Conservation (phyloP, 2,888 invertebrate species). For the Aphelenchoides bicaudatus region DNA sequence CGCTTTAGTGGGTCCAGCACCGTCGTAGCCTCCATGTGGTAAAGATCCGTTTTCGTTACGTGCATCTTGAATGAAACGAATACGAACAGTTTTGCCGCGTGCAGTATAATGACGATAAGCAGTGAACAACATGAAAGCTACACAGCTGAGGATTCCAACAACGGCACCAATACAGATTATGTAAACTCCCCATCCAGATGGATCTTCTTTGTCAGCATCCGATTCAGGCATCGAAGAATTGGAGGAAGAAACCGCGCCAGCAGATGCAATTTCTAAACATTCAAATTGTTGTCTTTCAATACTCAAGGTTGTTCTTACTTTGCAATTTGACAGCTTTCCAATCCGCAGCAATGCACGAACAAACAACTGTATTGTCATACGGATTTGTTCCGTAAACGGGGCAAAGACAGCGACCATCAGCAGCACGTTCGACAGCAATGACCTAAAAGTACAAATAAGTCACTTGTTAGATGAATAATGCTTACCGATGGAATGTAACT, state of each 20-base stretch:
- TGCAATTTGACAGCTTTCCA: constrained; percentile 46
- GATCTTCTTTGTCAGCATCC: no score
- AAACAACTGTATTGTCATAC: constrained; percentile 45
- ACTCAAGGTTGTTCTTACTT: constrained; percentile 26
- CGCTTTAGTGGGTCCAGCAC: not conserved
- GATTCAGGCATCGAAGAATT: no score
- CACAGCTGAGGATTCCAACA: no score
- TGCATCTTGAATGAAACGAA: constrained; percentile 27
- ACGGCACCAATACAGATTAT: no score
- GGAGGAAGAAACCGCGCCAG: no score
- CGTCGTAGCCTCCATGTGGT: no score
- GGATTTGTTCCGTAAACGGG: constrained; percentile 41
- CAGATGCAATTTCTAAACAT: not conserved
- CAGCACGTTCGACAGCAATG: constrained; percentile 52
- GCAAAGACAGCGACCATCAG: constrained; percentile 54
- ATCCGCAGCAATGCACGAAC: constrained; percentile 57
- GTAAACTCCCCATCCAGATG: no score
- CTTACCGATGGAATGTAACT: constrained; percentile 57
- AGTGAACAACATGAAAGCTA: not conserved
- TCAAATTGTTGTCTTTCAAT: not conserved
- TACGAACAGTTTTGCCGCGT: constrained; percentile 25
- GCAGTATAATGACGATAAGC: constrained; percentile 24
- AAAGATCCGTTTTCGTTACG: not conserved
- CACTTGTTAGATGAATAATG: no score
- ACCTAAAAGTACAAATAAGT: no score